Base-by-base conservation (phyloP, 2,797 vertebrate genomes). In the Tadarida brasiliensis region DNA sequence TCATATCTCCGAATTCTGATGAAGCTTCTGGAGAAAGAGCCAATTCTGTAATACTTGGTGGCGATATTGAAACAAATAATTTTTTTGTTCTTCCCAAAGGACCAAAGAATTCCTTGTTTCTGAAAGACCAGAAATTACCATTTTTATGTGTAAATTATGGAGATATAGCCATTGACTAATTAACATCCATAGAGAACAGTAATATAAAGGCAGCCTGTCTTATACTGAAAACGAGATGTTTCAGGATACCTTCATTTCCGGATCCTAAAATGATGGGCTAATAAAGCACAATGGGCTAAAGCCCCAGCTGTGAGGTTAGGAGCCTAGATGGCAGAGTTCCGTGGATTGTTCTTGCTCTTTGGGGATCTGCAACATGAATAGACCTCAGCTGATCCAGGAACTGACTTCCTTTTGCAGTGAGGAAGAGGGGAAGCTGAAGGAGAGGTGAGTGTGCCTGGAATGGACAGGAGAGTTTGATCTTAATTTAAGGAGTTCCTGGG, bases 251-350 rank as follows among this genome's bases (percentile, higher is more conserved):
- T 97, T 97, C 95, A 77, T 96, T 97, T 97, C 97, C 56, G 24
- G 88, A 91, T 63, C 86, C 91, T 28, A 26, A 81, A 94, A 89
- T 65, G 82, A 94, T 84, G 49, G 86, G 82, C 71, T 94, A 77
- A 97, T 92, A 95, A 95, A 94, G 90, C 87, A 96, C 94, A 97
- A 67, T 85, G 91, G 96, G 76, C 87, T 74, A 47, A 47, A 89
- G 89, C 87, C 71, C 97, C 97, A 97, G 97, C 96, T 97, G 97
- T 97, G 95, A 91, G 56, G 22, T 94, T 94, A 82, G 93, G 84
- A 93, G 87, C 65, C 87, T 92, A 28, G 80, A 94, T 94, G 87
- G 95, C 96, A 71, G 67, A 97, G 92, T 91, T 86, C 97, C 97
- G 70, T 47, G 77, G 63, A 44, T 92, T 95, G 84, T 94, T 91